Conservation (phyloP, 2,888 invertebrate genomes). For the Rhamphomyia laevipes region DNA sequence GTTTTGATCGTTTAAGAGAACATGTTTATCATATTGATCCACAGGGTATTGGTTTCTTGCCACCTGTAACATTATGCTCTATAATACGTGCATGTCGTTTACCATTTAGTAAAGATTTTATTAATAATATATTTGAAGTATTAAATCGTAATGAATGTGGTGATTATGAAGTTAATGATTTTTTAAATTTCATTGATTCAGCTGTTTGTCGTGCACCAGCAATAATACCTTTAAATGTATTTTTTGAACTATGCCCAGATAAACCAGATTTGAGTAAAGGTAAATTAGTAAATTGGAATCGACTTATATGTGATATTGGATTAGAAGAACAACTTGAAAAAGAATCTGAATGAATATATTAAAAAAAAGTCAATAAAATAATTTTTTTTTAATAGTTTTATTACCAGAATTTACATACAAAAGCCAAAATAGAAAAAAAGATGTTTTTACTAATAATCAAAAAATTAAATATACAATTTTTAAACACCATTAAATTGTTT, state of each 20-base stretch:
- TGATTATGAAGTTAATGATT: constrained; percentile 53
- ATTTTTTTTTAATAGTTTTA: too few relatives aligned
- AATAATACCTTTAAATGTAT: constrained; percentile 31
- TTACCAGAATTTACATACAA: too few relatives aligned
- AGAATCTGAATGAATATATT: constrained; percentile 9
- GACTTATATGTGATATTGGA: constrained; percentile 29
- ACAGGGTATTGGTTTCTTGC: constrained; percentile 44
- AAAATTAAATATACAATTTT: too few relatives aligned
- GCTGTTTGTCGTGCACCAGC: constrained; percentile 36
- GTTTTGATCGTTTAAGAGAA: constrained; percentile 48
- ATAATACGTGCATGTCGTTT: constrained; percentile 56
- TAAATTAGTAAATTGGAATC: constrained; percentile 30
- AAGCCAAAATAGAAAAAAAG: too few relatives aligned
- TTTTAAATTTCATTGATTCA: constrained; percentile 60
- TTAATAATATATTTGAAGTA: constrained; percentile 51
- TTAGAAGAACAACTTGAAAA: constrained; percentile 27
- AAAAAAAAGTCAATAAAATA: not conserved
- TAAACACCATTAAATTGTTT: too few relatives aligned
- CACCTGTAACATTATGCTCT: constrained; percentile 47
- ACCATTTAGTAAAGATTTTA: constrained; percentile 53
- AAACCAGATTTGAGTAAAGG: constrained; percentile 32
- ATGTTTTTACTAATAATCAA: too few relatives aligned
- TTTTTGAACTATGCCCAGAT: constrained; percentile 35
- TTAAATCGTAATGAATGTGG: constrained; percentile 52
- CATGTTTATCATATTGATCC: constrained; percentile 47